Conservation (phyloP, 2,888 invertebrate genomes). For the Chrysopilus asiliformis region DNA sequence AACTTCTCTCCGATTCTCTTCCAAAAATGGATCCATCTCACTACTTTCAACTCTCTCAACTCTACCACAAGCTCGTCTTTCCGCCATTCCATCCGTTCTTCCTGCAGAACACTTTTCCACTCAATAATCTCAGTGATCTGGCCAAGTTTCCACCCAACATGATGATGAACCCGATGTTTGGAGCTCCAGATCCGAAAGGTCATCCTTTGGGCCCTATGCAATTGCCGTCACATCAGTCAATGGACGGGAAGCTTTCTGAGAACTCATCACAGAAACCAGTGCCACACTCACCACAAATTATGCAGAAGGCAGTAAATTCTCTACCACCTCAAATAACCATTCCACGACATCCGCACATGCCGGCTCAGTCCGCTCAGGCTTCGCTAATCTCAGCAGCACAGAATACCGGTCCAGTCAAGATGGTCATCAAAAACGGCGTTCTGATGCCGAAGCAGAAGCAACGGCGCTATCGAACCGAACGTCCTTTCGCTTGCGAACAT, state of each 20-base stretch:
- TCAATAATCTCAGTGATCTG: slow-evolving; percentile 40
- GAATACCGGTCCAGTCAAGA: slow-evolving; percentile 50
- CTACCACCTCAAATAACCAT: neutral
- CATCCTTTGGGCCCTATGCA: slow-evolving; percentile 7
- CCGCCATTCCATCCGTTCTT: slow-evolving; percentile 52
- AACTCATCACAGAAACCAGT: slow-evolving; percentile 6
- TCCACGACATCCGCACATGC: slow-evolving; percentile 11
- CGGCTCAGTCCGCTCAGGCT: slow-evolving; percentile 8
- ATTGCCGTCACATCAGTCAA: slow-evolving; percentile 5
- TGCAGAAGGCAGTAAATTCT: slow-evolving; percentile 5
- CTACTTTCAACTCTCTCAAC: slow-evolving; percentile 46
- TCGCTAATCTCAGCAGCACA: slow-evolving; percentile 18
- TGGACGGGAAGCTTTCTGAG: neutral
- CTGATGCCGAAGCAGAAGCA: slow-evolving; percentile 88
- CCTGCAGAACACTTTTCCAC: slow-evolving; percentile 42
- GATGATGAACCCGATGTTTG: slow-evolving; percentile 37
- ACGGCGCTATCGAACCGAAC: slow-evolving; percentile 74
- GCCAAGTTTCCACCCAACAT: slow-evolving; percentile 45
- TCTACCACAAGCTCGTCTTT: slow-evolving; percentile 44
- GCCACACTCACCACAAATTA: slow-evolving; percentile 2
- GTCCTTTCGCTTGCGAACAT: slow-evolving; percentile 82
- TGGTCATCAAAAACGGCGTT: slow-evolving; percentile 83
- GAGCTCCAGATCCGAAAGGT: slow-evolving; percentile 1
- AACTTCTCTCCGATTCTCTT: slow-evolving; percentile 46
- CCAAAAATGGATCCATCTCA: slow-evolving; percentile 46